Base-by-base conservation (phyloP, 2,797 vertebrate species). In the Sorex maritimensis region DNA sequence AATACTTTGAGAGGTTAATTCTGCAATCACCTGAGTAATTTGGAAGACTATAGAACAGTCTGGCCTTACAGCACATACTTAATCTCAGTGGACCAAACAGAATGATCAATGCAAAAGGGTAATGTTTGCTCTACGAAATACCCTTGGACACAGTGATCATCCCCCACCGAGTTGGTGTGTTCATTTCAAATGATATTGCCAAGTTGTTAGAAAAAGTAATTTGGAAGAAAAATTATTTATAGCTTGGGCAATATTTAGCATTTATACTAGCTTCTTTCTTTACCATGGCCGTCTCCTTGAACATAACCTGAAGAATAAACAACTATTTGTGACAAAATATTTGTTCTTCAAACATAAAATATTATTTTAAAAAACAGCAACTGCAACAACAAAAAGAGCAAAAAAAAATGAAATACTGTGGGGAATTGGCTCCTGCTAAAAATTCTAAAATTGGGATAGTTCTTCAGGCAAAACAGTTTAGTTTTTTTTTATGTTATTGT, bases 1-100 rank as follows among this genome's bases (percentile, higher is more conserved):
- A 74, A 11, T 94, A 88, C 94, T 94, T 93, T 89, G 75, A 95
- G 87, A 95, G 52, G 95, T 92, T 95, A 80, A 95, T 96, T 96
- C 78, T 92, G 38, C 72, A 92, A 93, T 95, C 34, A 94, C 69
- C 68, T 86, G 72, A 93, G 93, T 87, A 77, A 86, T 87, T 79
- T 80, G 21, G 90, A 88, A 90, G 58, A 81, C 58, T 78, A 67
- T 17, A 58, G 49, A 77, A 28, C 10, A 75, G 49, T 17, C 41
- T 74, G 14, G 85, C 75, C 44, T 78, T 58, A 63, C 2, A 87
- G 21, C 14, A 14, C 17, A 46, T 77, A 67, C 12, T 41, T 58
- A 58, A 69, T 75, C 46, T 89, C 78, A 24, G 58, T 15, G 28
- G 61, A 61, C 52, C 52, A 6, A 88, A n/a, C 10, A 88, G 55